Evolutionary conservation across 2,797 vertebrate species (phyloP).

Genomic region (Chaetodon trifasciatus): DNA sequence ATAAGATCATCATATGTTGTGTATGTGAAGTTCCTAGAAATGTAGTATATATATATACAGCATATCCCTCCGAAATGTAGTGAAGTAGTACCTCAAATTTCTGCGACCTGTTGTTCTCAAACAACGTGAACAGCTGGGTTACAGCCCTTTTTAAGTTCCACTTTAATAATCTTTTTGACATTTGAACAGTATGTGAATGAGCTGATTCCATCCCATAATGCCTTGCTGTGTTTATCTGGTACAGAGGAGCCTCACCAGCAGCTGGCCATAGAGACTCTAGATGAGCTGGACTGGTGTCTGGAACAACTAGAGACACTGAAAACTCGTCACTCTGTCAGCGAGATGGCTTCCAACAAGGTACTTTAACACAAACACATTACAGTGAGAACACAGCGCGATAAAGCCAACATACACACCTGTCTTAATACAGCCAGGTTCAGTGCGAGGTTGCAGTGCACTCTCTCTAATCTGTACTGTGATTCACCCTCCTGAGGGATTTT

Average conservation of each 20-base stretch:
- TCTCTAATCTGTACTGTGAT: constrained; percentile 28
- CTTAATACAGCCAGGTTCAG: constrained; percentile 2
- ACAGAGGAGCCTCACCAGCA: constrained; percentile 92
- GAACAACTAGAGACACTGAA: constrained; percentile 96
- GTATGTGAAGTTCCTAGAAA: background rate
- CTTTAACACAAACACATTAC: background rate
- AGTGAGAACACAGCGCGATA: background rate
- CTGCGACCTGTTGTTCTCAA: background rate
- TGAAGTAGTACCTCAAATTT: background rate
- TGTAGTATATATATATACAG: background rate
- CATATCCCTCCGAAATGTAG: background rate
- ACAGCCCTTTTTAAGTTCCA: background rate
- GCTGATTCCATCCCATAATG: constrained; percentile 22
- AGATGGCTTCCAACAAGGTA: constrained; percentile 98
- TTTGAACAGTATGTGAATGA: background rate
- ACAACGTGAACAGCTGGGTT: background rate
- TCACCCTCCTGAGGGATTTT: constrained; percentile 26
- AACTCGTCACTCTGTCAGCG: constrained; percentile 93
- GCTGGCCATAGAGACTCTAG: constrained; percentile 92
- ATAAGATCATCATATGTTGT: background rate
- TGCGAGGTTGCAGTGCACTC: constrained; percentile 1
- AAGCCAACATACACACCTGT: background rate
- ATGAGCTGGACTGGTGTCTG: constrained; percentile 97
- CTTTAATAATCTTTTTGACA: background rate
- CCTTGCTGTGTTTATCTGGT: constrained; percentile 48